Percentiles rank a stretch among this genome's conserved stretches.
Evolutionary conservation across 2,113 vertebrate species (phyloP).

Genomic region (Stomatorhinus ivindoensis): DNA sequence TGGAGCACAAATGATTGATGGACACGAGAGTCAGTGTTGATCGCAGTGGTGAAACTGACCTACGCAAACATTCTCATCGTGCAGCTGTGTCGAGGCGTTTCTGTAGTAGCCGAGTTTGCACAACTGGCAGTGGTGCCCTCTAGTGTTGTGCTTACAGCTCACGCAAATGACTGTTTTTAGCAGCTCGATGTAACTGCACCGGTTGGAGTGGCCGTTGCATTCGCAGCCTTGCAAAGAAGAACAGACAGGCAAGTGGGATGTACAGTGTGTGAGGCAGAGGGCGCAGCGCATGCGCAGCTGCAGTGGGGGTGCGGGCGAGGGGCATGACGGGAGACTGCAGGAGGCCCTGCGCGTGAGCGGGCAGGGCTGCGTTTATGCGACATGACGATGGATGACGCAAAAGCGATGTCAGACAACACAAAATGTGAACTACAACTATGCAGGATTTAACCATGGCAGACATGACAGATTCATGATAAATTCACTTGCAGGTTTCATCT

Average conservation of each 20-base stretch:
- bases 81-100: slow-evolving; percentile 93
- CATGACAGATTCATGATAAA: not conserved
- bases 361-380: not conserved
- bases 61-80: slow-evolving; percentile 99
- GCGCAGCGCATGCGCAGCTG: slow-evolving; percentile 63
- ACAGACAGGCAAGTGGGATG: slow-evolving; percentile 65
- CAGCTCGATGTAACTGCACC: slow-evolving; percentile 99
- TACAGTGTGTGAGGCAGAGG: slow-evolving; percentile 58
- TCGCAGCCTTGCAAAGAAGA: slow-evolving; percentile 95
- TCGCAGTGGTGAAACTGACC: slow-evolving; percentile 74
- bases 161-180: slow-evolving; percentile 98
- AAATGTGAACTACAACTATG: not conserved
- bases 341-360: slow-evolving; percentile 18
- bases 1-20: not conserved
- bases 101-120: slow-evolving; percentile 99
- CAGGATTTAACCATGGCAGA: slow-evolving; percentile 7
- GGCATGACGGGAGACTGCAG: slow-evolving; percentile 10
- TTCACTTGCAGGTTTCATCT: not conserved
- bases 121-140: slow-evolving; percentile 97
- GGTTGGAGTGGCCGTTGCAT: slow-evolving; percentile 99
- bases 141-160: slow-evolving; percentile 99
- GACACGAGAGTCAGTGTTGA: slow-evolving; percentile 32
- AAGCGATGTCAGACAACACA: not conserved
- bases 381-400: not conserved
- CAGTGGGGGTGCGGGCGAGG: slow-evolving; percentile 43